Base-by-base conservation (phyloP, 2,888 invertebrate species). In the Galeruca laticollis region DNA sequence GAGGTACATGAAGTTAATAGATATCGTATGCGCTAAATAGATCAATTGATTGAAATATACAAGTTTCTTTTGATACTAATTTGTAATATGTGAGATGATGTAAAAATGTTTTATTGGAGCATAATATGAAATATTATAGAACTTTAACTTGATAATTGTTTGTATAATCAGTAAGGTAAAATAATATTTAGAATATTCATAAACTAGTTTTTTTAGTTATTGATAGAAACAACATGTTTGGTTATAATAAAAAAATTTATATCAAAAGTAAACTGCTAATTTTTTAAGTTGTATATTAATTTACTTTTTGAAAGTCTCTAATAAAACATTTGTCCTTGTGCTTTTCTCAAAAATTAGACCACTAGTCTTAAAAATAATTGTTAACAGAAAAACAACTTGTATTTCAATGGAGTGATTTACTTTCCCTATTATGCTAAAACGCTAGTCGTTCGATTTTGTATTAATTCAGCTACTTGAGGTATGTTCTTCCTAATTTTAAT, bases 1-100 rank as follows among this genome's bases (percentile, higher is more conserved):
- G 91, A 93, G 84, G 92, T 96, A 73, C 90, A 92, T 75, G 96
- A 96, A 88, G 90, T 90, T 76, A 96, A 96, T 83, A 91, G 92
- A 82, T 96, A 96, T 83, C 89, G 96, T 79, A 96, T 96, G 96
- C 95, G 96, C 86, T 96, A 91, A 26, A 64, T 35, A 57, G 26
- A 10, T 52, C 9, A 2, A 26, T 3, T 21, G n/a, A 26, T 3
- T 21, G n/a, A n/a, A 11, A 52, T 52, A 26, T 18, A 57, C 35
- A 57, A 33, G 35, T 57, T 57, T 57, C 15, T 57, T 15, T 57
- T 57, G 35, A 18, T 57, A 35, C 35, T 35, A 33, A 26, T 26
- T 52, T 21, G 11, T 52, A n/a, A 52, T 26, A 9, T 52, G 52
- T 52, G 11, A 26, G 26, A 18, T 47, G 15, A 47, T 15, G 18